phyloP scores from a whole-genome alignment of 1,140 invertebrate genomes.

The Andricus grossulariae region DNA sequence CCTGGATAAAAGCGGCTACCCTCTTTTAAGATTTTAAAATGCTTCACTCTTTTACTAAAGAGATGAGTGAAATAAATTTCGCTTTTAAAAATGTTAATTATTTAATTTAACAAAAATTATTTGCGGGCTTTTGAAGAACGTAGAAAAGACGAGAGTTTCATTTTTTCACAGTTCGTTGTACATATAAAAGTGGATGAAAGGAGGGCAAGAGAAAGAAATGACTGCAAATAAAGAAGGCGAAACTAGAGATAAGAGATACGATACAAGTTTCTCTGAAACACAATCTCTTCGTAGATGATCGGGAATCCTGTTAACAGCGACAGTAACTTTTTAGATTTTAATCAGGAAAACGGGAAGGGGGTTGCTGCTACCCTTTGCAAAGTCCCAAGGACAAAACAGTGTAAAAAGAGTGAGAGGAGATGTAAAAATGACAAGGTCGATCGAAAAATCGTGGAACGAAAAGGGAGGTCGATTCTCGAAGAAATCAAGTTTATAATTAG shows the following conservation, averaged over 20 bases:
- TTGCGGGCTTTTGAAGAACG: background rate
- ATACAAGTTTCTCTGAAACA: background rate
- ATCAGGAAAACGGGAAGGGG: background rate
- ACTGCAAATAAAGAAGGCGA: background rate
- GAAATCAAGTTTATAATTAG: background rate
- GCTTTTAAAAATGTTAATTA: background rate
- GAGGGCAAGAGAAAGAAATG: conserved; percentile 1
- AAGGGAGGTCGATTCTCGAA: conserved; percentile 20
- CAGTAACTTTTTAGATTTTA: conserved; percentile 18
- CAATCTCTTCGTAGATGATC: background rate
- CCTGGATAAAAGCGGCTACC: too few relatives aligned
- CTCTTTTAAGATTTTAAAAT: too few relatives aligned
- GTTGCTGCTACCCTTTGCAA: background rate
- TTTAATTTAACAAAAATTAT: background rate
- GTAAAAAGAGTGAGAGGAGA: conserved; percentile 26
- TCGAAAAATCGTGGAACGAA: conserved; percentile 3
- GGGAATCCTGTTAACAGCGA: background rate
- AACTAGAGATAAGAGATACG: conserved; percentile 25
- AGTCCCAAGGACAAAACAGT: conserved; percentile 11
- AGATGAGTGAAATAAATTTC: too few relatives aligned
- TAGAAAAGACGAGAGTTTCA: conserved; percentile 46
- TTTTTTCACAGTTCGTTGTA: conserved; percentile 56
- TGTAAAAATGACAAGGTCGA: conserved; percentile 26
- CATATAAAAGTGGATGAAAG: conserved; percentile 50
- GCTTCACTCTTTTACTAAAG: too few relatives aligned